These are phyloP conservation scores for Stichopus chloronotus DNA, from an alignment of 35 echinoderm and acorn worm genomes.

Conservation along the genomic window DNA sequence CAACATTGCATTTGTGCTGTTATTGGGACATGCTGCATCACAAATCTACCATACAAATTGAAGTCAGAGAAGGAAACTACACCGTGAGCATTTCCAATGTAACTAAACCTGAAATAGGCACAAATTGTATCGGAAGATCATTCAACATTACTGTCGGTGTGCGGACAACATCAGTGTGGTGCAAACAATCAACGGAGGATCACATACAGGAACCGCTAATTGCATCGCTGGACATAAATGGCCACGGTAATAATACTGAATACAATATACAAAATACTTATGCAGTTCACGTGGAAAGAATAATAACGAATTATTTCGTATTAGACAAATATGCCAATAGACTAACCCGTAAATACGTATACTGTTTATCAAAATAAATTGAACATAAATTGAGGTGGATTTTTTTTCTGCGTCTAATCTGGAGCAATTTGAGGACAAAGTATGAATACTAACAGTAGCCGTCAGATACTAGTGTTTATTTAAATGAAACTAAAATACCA, in stretches of 20 bases:
- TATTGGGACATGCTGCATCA: background rate
- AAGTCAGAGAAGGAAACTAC: background rate
- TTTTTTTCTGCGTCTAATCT: too few relatives aligned
- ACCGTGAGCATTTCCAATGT: background rate
- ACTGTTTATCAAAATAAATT: too few relatives aligned
- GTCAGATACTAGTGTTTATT: too few relatives aligned
- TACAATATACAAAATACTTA: background rate
- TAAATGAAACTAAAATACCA: too few relatives aligned
- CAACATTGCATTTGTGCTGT: background rate
- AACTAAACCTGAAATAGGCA: background rate
- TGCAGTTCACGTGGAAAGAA: background rate
- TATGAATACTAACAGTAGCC: too few relatives aligned
- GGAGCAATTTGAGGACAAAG: too few relatives aligned
- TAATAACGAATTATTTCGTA: too few relatives aligned
- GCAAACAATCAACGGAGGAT: background rate
- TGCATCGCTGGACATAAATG: background rate
- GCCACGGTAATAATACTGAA: background rate
- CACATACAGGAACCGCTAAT: background rate
- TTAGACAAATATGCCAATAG: too few relatives aligned
- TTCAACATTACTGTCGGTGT: background rate
- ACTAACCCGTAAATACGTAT: too few relatives aligned
- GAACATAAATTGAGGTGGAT: too few relatives aligned
- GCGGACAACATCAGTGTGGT: background rate
- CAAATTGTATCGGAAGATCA: background rate
- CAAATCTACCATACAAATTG: background rate